Conservation (phyloP, 2,113 vertebrate species). For the Odontesthes bonariensis region DNA sequence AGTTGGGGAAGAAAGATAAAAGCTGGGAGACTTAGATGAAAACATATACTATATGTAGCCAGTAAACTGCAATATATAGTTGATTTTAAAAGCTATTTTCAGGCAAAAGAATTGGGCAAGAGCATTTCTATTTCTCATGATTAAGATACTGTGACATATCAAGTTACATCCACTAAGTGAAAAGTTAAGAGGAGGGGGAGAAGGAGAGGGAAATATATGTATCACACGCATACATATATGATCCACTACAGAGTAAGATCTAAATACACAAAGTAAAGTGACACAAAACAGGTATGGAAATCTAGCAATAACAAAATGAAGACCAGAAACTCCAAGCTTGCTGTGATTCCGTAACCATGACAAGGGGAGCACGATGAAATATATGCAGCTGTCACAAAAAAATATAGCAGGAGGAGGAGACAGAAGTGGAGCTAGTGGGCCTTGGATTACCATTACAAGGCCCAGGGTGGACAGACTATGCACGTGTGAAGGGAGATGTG, state of each 20-base stretch:
- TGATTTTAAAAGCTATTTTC: conserved; percentile 36
- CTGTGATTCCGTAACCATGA: conserved; percentile 93
- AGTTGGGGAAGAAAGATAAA: conserved; percentile 31
- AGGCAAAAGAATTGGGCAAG: conserved; percentile 39
- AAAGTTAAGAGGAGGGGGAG: conserved; percentile 62
- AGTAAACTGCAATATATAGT: conserved; percentile 55
- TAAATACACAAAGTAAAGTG: conserved; percentile 79
- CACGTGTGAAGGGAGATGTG: conserved; percentile 77
- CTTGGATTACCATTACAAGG: conserved; percentile 90
- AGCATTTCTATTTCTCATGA: conserved; percentile 42
- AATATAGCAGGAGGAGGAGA: conserved; percentile 70
- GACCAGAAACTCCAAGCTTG: conserved; percentile 88
- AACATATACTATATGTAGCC: conserved; percentile 59
- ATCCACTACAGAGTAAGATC: conserved; percentile 76
- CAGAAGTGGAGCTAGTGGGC: conserved; percentile 72
- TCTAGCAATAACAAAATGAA: conserved; percentile 84
- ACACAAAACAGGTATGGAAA: conserved; percentile 81
- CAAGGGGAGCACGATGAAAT: conserved; percentile 87
- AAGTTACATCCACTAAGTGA: conserved; percentile 71
- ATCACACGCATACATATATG: conserved; percentile 84
- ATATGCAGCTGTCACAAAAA: conserved; percentile 79
- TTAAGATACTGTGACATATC: conserved; percentile 51
- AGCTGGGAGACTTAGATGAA: conserved; percentile 51
- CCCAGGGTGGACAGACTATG: conserved; percentile 78
- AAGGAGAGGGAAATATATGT: conserved; percentile 80